Evolutionary conservation across 2,797 vertebrate genomes (phyloP).

Genomic region (Platyrinchus mystaceus): DNA sequence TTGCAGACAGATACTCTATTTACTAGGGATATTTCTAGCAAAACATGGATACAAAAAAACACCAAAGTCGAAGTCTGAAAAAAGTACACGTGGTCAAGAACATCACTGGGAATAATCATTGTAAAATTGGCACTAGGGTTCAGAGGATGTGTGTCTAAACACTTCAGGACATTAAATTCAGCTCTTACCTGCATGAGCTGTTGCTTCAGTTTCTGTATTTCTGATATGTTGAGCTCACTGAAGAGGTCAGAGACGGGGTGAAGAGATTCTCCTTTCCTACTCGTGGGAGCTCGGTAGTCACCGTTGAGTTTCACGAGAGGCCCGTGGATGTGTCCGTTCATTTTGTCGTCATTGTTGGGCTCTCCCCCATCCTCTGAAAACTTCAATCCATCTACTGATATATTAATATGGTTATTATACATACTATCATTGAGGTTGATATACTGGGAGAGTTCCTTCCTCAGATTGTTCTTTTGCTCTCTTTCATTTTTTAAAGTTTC

Average conservation of each 20-base stretch:
- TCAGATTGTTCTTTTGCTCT: conserved; percentile 94
- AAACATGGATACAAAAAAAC: neutral
- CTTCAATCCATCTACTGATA: conserved; percentile 91
- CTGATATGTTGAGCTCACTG: conserved; percentile 97
- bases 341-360: conserved; percentile 90
- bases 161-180: neutral
- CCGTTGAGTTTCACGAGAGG: conserved; percentile 85
- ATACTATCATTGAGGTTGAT: conserved; percentile 90
- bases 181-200: conserved; percentile 93
- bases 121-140: neutral
- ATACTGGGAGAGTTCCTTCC: conserved; percentile 94
- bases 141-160: neutral
- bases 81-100: neutral
- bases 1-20: neutral
- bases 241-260: conserved; percentile 94
- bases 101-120: neutral
- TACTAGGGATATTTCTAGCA: neutral
- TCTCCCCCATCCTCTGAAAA: conserved; percentile 85
- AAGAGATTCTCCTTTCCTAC: conserved; percentile 87
- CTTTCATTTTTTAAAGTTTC: conserved; percentile 93
- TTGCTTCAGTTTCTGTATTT: conserved; percentile 98
- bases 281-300: conserved; percentile 80
- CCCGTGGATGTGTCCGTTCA: conserved; percentile 86
- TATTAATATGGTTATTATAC: conserved; percentile 90
- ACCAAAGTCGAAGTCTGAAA: neutral